Percentiles rank a stretch among this genome's conserved stretches.
Conservation (phyloP, 2,888 invertebrate genomes). For the Euspilapteryx auroguttella region DNA sequence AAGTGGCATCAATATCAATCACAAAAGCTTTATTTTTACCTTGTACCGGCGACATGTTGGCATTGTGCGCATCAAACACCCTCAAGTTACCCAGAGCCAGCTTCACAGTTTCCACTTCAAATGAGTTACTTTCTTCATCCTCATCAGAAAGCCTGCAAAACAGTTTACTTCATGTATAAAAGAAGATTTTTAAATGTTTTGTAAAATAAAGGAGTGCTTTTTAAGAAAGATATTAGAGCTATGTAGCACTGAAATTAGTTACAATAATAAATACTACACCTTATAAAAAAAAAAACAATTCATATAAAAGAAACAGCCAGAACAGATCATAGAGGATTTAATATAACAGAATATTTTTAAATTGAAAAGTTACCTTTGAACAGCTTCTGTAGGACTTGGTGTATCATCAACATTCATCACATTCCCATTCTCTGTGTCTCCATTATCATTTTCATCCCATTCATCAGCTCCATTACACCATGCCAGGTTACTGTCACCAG, state of each 20-base stretch:
- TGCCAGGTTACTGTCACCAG: conserved; percentile 27
- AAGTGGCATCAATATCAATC: no score
- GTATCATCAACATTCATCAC: conserved; percentile 61
- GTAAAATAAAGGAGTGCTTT: no score
- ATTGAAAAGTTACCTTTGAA: conserved; percentile 50
- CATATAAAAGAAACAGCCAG: no score
- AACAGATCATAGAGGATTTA: no score
- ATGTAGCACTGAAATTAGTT: no score
- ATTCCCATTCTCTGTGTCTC: conserved; percentile 76
- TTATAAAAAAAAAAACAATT: no score
- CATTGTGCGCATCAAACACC: conserved; percentile 60
- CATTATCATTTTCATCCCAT: conserved; percentile 63
- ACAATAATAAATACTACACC: no score
- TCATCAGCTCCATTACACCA: conserved; percentile 82
- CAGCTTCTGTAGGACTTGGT: conserved; percentile 32
- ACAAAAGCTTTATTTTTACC: no score
- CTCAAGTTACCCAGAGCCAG: conserved; percentile 58
- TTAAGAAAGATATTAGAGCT: no score
- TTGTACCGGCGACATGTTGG: conserved; percentile 50
- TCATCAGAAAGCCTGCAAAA: conserved; percentile 55
- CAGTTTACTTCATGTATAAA: no score
- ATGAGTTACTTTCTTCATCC: conserved; percentile 64
- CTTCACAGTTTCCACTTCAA: conserved; percentile 58
- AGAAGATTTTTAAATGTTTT: no score
- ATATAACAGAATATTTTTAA: no score